phyloP scores from a whole-genome alignment of 2,888 invertebrate species.

The Erebia epiphron region DNA sequence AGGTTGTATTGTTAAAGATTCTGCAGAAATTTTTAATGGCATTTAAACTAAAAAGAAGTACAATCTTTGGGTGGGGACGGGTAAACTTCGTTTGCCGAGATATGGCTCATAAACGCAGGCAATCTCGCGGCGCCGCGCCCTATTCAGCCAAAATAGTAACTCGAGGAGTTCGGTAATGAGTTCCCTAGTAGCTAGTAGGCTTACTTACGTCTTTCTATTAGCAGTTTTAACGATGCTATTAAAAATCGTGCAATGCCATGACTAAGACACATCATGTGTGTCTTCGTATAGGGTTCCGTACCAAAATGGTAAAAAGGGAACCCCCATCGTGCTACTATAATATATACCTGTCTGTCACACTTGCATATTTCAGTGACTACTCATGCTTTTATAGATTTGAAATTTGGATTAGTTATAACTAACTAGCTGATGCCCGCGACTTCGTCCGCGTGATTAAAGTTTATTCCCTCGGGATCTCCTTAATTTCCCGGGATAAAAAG shows the following conservation, averaged over 20 bases:
- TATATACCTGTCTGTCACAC: too few relatives aligned
- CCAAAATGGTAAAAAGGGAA: too few relatives aligned
- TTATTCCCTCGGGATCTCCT: too few relatives aligned
- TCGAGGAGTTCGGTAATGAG: slow-evolving; percentile 80
- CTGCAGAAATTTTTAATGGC: not conserved
- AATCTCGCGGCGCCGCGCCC: slow-evolving; percentile 63
- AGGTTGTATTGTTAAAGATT: not conserved
- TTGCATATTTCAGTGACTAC: too few relatives aligned
- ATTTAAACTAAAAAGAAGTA: slow-evolving; percentile 32
- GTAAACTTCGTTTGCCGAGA: slow-evolving; percentile 74
- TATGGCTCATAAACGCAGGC: slow-evolving; percentile 76
- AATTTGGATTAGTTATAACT: too few relatives aligned
- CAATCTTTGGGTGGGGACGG: slow-evolving; percentile 47
- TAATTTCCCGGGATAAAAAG: too few relatives aligned
- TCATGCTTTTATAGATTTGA: too few relatives aligned
- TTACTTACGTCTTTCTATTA: slow-evolving; percentile 61
- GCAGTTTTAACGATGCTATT: slow-evolving; percentile 48
- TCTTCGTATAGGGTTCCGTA: not conserved
- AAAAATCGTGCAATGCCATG: not conserved
- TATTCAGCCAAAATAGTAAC: slow-evolving; percentile 80
- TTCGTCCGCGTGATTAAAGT: too few relatives aligned
- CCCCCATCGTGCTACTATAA: too few relatives aligned
- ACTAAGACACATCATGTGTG: not conserved
- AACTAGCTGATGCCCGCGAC: too few relatives aligned
- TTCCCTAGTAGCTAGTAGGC: slow-evolving; percentile 71